These are phyloP conservation scores for Protophormia terraenovae DNA, from an alignment of 2,888 invertebrate genomes.

Conservation along the genomic window DNA sequence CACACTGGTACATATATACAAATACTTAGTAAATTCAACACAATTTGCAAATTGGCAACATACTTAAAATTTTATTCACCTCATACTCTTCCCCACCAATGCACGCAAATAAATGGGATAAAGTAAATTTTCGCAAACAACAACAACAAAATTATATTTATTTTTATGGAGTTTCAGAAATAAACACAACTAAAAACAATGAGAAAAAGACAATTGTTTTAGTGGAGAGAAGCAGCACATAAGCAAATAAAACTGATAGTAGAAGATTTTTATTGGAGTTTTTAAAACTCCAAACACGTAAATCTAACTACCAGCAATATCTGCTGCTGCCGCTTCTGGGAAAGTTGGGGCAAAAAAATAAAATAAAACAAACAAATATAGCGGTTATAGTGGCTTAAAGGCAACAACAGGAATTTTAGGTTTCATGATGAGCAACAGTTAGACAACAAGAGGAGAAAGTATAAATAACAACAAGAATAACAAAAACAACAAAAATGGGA, in stretches of 20 bases:
- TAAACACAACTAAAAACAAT: neutral
- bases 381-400: constrained; percentile 33
- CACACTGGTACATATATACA: neutral
- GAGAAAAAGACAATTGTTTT: constrained; percentile 16
- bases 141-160: neutral
- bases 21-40: constrained; percentile 11
- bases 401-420: neutral
- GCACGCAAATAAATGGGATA: neutral
- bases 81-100: neutral
- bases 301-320: constrained; percentile 45
- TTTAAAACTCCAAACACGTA: constrained; percentile 54
- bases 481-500: too few relatives aligned
- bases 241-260: constrained; percentile 42
- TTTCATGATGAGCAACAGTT: constrained; percentile 42
- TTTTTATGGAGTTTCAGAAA: constrained; percentile 13
- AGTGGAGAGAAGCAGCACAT: neutral
- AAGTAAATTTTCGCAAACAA: constrained; percentile 14
- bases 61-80: constrained; percentile 14
- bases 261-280: constrained; percentile 58
- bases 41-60: constrained; percentile 64
- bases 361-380: constrained; percentile 40
- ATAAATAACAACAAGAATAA: neutral
- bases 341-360: neutral
- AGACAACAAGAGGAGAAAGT: constrained; percentile 38
- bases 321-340: neutral